Conservation (phyloP, 2,113 vertebrate species). For the Rana temporaria region DNA sequence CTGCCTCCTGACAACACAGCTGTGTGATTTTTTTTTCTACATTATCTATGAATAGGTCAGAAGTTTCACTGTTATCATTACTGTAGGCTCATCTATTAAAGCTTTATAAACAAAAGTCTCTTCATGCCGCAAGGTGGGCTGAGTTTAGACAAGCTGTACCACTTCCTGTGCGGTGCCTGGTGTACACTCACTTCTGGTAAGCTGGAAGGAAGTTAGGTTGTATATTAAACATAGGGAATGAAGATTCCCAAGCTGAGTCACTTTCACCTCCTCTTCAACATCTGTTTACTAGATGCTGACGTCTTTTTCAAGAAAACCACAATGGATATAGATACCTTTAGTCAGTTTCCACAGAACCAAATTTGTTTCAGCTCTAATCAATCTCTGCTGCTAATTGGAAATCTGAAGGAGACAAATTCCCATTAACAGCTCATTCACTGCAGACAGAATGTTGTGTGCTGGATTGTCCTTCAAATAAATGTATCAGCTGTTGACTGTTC, state of each 20-base stretch:
- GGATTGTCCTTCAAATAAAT: conserved; percentile 7
- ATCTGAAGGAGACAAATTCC: conserved; percentile 1
- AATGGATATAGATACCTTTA: conserved; percentile 20
- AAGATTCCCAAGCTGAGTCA: conserved; percentile 22
- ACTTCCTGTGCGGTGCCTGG: conserved; percentile 6
- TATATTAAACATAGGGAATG: background rate
- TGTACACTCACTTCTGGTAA: background rate
- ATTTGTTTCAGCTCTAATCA: conserved; percentile 16
- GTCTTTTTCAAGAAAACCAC: background rate
- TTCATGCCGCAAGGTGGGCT: background rate
- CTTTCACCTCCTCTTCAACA: conserved; percentile 13
- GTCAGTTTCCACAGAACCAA: background rate
- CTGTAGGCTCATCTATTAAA: background rate
- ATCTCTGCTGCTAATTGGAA: conserved; percentile 19
- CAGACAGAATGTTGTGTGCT: conserved; percentile 12
- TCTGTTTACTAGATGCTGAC: conserved; percentile 5
- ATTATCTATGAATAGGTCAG: background rate
- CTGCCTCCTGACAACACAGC: too few relatives aligned
- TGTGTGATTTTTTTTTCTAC: background rate
- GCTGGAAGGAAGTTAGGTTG: background rate
- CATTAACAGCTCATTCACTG: conserved; percentile 1
- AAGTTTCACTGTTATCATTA: background rate
- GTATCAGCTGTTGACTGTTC: conserved; percentile 38
- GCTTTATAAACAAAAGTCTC: background rate
- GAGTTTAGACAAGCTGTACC: conserved; percentile 25